Evolutionary conservation across 1,140 invertebrate genomes (phyloP).

Genomic region (Brachionus asplanchnoidis): DNA sequence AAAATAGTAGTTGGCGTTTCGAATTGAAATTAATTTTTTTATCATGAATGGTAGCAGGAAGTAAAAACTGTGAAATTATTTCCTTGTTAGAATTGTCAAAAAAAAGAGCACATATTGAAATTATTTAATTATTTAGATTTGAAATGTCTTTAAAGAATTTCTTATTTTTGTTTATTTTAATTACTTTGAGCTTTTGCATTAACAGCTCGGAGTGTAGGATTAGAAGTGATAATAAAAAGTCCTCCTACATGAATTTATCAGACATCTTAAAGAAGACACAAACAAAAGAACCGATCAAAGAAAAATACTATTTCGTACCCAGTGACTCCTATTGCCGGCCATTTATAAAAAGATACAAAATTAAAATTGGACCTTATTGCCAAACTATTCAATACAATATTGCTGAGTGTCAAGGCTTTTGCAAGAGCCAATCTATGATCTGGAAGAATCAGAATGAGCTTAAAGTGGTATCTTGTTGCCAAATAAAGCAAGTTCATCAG

Average conservation of each 20-base stretch:
- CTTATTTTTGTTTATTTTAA: not conserved
- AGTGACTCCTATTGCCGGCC: not conserved
- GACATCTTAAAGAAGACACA: not conserved
- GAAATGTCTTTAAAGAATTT: not conserved
- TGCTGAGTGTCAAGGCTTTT: conserved; percentile 32
- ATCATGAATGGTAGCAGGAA: not conserved
- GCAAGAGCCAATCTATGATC: conserved; percentile 31
- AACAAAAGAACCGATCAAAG: not conserved
- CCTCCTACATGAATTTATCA: conserved; percentile 3
- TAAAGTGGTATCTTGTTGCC: conserved; percentile 7
- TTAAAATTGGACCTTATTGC: not conserved
- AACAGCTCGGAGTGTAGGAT: not conserved
- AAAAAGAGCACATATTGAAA: not conserved
- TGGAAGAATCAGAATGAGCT: conserved; percentile 27
- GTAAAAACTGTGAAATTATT: not conserved
- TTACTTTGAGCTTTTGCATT: not conserved
- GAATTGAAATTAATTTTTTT: not conserved
- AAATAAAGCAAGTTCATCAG: not conserved
- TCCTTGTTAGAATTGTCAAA: not conserved
- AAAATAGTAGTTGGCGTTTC: not conserved
- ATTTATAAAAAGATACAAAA: not conserved
- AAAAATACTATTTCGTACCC: not conserved
- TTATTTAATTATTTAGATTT: not conserved
- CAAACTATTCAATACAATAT: conserved; percentile 18
- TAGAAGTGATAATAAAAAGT: not conserved